Base-by-base conservation (phyloP, 1,140 invertebrate species). In the Aphelenchoides fujianensis region DNA sequence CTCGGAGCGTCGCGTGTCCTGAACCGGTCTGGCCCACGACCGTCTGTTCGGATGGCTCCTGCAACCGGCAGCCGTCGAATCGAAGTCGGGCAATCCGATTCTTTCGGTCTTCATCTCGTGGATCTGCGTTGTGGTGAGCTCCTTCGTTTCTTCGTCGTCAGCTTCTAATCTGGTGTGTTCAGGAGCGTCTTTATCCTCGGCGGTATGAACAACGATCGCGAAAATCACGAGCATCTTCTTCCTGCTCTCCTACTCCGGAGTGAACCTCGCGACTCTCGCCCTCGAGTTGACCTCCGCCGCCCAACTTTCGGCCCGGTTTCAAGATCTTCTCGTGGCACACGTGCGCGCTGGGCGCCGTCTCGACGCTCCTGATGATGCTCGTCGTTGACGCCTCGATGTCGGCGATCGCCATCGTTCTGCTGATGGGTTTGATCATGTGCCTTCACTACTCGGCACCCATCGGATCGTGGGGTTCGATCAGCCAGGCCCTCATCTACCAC, bases 401-500 rank as follows among this genome's bases (percentile, higher is more conserved):
- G 27, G 90, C 90, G 0, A 89, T 91, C 35, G 92, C 92, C 70
- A 91, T 98, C 57, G 90, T 95, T 54, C 85, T 95, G 2, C 53
- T 83, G 0, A 81, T 83, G 81, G 55, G 82, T 23, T 53, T 83
- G 9, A 84, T 83, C 31, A 83, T 83, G 76, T 74, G 81, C 28
- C 76, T 83, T 1, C 82, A 83, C 67, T 83, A 83, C 64, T 74
- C 79, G 81, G 94, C 94, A 0, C 92, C 95, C 0, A 92, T 92
- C 28, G 85, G 88, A 37, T 89, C 90, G 61, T 98, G 96, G 95
- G 96, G 96, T 12, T 96, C 93, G 54, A 96, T 99, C 77, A 95
- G 92, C 57, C 96, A 98, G 87, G 96, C 96, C 12, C 88, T 98
- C 2, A 97, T 98, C 82, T 98, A 98, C 85, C 96, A 98, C 85